These are phyloP conservation scores for Brachionus asplanchnoidis DNA, from an alignment of 1,140 invertebrate genomes.

Conservation along the genomic window DNA sequence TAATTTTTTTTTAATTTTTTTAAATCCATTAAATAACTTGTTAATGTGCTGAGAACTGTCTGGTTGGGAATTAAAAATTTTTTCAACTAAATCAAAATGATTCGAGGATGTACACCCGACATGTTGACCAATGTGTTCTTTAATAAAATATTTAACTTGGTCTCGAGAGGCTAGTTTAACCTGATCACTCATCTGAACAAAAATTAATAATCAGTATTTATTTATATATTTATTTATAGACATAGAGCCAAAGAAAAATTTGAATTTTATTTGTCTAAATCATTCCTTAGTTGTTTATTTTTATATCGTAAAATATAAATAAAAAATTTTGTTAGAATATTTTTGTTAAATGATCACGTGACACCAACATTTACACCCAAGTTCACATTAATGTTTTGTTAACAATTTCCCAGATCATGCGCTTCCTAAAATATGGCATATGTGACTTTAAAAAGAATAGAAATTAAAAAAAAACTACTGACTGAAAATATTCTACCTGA, in stretches of 20 bases:
- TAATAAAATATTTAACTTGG: not conserved
- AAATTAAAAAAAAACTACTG: not conserved
- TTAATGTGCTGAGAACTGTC: not conserved
- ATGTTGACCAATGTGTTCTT: not conserved
- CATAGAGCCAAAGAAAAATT: not conserved
- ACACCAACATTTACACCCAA: not conserved
- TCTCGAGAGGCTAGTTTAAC: not conserved
- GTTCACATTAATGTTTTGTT: conserved; percentile 38
- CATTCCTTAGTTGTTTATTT: conserved; percentile 28
- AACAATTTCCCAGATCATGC: conserved; percentile 41
- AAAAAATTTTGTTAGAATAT: not conserved
- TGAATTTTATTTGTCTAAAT: not conserved
- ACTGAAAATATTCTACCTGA: not conserved
- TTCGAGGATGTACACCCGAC: not conserved
- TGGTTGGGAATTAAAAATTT: not conserved
- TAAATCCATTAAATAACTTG: not conserved
- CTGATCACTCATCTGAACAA: not conserved
- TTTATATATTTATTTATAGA: not conserved
- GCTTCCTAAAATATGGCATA: conserved; percentile 40
- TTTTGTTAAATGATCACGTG: not conserved
- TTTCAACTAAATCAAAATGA: not conserved
- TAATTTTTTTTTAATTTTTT: not conserved
- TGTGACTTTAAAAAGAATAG: not conserved
- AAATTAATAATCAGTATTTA: not conserved
- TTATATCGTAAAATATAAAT: conserved; percentile 32